These are phyloP conservation scores for Catocala fraxini DNA, from an alignment of 2,888 invertebrate genomes.

Conservation along the genomic window DNA sequence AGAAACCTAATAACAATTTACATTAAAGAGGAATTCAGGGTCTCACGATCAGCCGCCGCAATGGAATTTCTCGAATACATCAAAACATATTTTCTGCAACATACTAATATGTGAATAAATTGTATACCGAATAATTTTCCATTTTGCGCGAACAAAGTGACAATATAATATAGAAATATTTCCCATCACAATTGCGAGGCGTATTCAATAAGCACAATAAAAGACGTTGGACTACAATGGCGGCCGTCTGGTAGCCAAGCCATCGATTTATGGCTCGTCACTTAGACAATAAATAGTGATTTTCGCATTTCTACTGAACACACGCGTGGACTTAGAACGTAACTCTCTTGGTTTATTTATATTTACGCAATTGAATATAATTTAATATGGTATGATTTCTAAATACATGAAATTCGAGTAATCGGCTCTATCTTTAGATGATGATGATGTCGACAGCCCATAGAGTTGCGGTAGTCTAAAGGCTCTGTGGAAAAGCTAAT, in stretches of 20 bases:
- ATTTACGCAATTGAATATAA: too few relatives aligned
- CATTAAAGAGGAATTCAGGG: too few relatives aligned
- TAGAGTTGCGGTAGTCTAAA: too few relatives aligned
- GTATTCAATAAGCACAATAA: conserved; percentile 58
- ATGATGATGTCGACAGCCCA: too few relatives aligned
- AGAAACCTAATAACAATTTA: too few relatives aligned
- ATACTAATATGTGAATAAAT: conserved; percentile 18
- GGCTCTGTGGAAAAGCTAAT: too few relatives aligned
- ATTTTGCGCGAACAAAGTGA: conserved; percentile 38
- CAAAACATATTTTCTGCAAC: conserved; percentile 7
- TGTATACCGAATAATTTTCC: conserved; percentile 24
- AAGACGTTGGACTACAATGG: conserved; percentile 70
- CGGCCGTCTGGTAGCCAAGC: conserved; percentile 63
- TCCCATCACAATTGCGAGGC: conserved; percentile 46
- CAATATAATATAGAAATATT: conserved; percentile 52
- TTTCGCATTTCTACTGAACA: conserved; percentile 78
- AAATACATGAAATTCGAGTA: too few relatives aligned
- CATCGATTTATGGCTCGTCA: conserved; percentile 83
- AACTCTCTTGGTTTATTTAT: conserved; percentile 27
- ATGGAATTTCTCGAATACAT: too few relatives aligned
- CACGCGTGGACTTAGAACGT: conserved; percentile 66
- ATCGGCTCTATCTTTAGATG: too few relatives aligned
- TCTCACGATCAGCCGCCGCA: too few relatives aligned
- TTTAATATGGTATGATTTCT: too few relatives aligned
- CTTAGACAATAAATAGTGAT: conserved; percentile 85